Conservation (phyloP, 2,797 vertebrate species). For the Microctenopoma steveboyesi region DNA sequence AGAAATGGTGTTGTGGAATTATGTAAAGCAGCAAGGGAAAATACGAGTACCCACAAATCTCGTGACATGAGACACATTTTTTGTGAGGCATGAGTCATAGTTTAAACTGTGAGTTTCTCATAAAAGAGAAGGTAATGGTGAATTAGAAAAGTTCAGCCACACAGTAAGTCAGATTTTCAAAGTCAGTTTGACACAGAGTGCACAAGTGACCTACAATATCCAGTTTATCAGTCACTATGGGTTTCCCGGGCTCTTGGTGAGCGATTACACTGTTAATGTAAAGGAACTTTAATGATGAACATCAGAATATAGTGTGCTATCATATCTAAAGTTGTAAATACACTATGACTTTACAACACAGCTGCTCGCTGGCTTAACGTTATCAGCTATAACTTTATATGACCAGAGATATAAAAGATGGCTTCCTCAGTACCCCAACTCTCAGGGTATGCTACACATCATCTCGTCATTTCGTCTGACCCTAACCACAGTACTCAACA, state of each 20-base stretch:
- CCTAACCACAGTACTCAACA: background rate
- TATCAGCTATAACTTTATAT: background rate
- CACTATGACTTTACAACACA: background rate
- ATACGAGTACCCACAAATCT: conserved; percentile 43
- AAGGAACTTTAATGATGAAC: background rate
- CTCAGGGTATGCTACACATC: background rate
- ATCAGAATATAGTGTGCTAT: background rate
- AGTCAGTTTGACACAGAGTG: conserved; percentile 3
- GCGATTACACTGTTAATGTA: no score
- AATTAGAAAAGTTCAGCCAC: conserved; percentile 21
- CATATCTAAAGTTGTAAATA: no score
- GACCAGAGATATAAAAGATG: background rate
- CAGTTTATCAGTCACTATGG: background rate
- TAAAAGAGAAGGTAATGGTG: conserved; percentile 23
- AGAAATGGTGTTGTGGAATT: conserved; percentile 45
- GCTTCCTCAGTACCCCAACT: background rate
- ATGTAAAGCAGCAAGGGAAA: conserved; percentile 37
- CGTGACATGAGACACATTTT: conserved; percentile 31
- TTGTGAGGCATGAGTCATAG: conserved; percentile 57
- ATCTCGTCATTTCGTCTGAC: no score
- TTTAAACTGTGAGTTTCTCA: conserved; percentile 43
- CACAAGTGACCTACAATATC: conserved; percentile 2
- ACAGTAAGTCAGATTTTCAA: conserved; percentile 28
- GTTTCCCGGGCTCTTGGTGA: background rate
- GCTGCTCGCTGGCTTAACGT: background rate